Evolutionary conservation across 2,797 vertebrate genomes (phyloP).

Genomic region (Channallabes apus): DNA sequence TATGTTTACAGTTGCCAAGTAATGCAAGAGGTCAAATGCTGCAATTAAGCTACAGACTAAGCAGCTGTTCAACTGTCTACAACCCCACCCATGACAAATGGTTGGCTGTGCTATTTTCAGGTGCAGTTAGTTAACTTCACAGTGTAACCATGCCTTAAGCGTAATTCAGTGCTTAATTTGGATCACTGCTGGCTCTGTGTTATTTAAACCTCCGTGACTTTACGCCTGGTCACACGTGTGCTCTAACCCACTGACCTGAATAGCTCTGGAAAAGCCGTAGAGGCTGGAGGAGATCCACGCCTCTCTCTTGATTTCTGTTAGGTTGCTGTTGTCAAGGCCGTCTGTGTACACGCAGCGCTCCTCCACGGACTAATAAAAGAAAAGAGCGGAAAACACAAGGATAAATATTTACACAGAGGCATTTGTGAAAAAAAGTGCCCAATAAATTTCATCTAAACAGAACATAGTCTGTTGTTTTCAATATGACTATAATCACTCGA

Average conservation of each 20-base stretch:
- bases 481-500: too few relatives aligned
- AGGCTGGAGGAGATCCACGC: constrained; percentile 93
- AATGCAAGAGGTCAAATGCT: constrained; percentile 4
- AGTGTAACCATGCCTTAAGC: not conserved
- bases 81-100: not conserved
- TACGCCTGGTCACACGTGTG: not conserved
- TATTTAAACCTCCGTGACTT: constrained; percentile 21
- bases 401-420: not conserved
- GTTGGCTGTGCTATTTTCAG: not conserved
- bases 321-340: constrained; percentile 85
- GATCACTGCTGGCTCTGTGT: not conserved
- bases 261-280: constrained; percentile 87
- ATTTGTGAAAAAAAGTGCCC: not conserved
- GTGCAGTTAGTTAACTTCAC: not conserved
- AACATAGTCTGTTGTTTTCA: not conserved
- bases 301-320: constrained; percentile 92
- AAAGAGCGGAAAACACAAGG: not conserved
- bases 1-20: constrained; percentile 1
- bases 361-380: constrained; percentile 81
- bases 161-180: not conserved
- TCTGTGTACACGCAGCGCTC: constrained; percentile 88
- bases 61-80: constrained; percentile 33
- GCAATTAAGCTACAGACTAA: constrained; percentile 13
- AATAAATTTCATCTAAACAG: not conserved
- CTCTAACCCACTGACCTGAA: constrained; percentile 83